Conservation (phyloP, 1,140 invertebrate genomes). For the Drosophila grimshawi region DNA sequence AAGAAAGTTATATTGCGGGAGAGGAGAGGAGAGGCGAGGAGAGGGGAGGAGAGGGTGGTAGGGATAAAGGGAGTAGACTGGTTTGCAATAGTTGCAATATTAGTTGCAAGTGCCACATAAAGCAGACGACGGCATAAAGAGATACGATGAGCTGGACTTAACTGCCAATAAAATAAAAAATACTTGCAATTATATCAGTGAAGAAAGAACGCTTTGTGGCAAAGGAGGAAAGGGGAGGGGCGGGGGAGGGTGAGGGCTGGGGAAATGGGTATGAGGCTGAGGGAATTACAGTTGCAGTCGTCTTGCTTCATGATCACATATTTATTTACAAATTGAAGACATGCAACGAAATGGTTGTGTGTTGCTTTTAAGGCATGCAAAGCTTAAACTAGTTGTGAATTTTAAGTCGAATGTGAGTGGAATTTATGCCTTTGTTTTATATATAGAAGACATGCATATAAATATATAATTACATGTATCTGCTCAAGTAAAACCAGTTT, state of each 20-base stretch:
- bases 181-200: conserved; percentile 19
- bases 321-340: background rate
- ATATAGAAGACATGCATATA: too few relatives aligned
- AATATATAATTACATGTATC: background rate
- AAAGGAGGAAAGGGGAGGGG: background rate
- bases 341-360: too few relatives aligned
- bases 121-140: background rate
- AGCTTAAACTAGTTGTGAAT: conserved; percentile 6
- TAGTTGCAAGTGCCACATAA: conserved; percentile 47
- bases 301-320: conserved; percentile 19
- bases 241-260: background rate
- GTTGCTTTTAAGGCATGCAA: background rate
- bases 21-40: too few relatives aligned
- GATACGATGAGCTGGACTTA: conserved; percentile 21
- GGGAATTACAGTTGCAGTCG: background rate
- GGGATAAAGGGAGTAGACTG: background rate
- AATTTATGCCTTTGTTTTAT: background rate
- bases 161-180: conserved; percentile 42
- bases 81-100: conserved; percentile 49
- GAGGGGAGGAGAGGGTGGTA: background rate
- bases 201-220: background rate
- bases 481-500: too few relatives aligned
- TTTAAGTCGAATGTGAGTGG: background rate
- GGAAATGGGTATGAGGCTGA: too few relatives aligned
- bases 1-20: conserved; percentile 32